phyloP scores from a whole-genome alignment of 2,888 invertebrate genomes.

The Phaedon cochleariae region DNA sequence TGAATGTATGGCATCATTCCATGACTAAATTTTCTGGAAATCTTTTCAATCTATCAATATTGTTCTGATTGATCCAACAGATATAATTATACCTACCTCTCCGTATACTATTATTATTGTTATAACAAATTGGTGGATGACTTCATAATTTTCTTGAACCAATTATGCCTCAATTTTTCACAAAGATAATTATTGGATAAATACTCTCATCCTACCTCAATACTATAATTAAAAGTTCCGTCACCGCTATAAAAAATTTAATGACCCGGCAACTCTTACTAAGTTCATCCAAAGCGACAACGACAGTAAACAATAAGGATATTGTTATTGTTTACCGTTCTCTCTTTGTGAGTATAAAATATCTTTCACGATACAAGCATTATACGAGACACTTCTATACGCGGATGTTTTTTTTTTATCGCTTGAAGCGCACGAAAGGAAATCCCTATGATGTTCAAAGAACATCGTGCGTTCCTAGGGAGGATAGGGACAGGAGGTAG shows the following conservation, averaged over 20 bases:
- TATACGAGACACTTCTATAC: too few species aligned
- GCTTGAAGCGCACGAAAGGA: too few species aligned
- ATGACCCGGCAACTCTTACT: conserved; percentile 16
- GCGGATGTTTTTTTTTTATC: too few species aligned
- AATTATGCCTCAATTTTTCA: conserved; percentile 25
- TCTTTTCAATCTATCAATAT: background rate
- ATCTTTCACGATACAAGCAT: too few species aligned
- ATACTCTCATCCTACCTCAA: conserved; percentile 26
- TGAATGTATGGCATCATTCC: too few species aligned
- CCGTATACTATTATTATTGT: background rate
- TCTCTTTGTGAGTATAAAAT: background rate
- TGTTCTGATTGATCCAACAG: background rate
- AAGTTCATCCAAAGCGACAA: background rate
- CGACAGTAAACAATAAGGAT: background rate
- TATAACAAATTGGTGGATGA: conserved; percentile 23
- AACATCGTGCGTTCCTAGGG: too few species aligned
- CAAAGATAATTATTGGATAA: conserved; percentile 29
- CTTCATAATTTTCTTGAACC: conserved; percentile 28
- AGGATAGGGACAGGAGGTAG: too few species aligned
- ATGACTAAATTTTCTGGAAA: too few species aligned
- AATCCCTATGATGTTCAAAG: too few species aligned
- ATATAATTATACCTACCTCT: background rate
- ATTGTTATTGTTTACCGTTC: background rate
- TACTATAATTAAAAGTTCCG: conserved; percentile 23
- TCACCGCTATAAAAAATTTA: conserved; percentile 30